Base-by-base conservation (phyloP, 2,113 vertebrate genomes). In the Corythornis vintsioides region DNA sequence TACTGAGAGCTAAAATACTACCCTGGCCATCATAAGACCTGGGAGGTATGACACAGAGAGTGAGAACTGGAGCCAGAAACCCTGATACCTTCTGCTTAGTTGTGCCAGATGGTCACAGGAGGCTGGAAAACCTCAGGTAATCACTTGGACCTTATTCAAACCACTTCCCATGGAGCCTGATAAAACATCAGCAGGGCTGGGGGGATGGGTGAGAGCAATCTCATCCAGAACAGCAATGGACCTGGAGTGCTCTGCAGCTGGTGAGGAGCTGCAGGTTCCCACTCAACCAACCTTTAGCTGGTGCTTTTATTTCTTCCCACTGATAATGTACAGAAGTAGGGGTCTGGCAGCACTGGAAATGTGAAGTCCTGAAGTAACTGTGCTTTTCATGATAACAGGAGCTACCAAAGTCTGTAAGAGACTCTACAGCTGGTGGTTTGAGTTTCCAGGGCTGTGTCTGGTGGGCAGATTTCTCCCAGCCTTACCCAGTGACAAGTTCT, bases 111-210 rank as follows among this genome's bases (percentile, higher is more conserved):
- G 66, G 66, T 47, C 2, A 6, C 6, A 59, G 24, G 69, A 91
- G 72, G 43, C 60, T 92, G 88, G 78, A 86, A 92, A 92, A 87
- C 74, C 61, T 92, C 86, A 88, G 60, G 56, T 66, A 74, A 56
- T 83, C 3, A 0, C 67, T 86, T 85, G 76, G 52, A 88, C 11
- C 55, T 45, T 20, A 19, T 73, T 86, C 64, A 88, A 2, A 3
- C 48, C 45, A 9, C 64, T 91, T 87, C 53, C 71, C 50, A 15
- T 56, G 61, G 52, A 60, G 74, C 31, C 35, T 79, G 83, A 53
- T 45, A 80, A 83, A 69, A 40, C 55, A 57, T 19, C 66, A 52
- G 1, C 4, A 1, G 31, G 21, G 43, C 65, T 75, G 25, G 20
- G 28, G 52, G 28, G 55, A 38, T 3, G 5, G 25, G 47, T 29